Evolutionary conservation across 2,113 vertebrate species (phyloP).

Genomic region (Tenrec ecaudatus): DNA sequence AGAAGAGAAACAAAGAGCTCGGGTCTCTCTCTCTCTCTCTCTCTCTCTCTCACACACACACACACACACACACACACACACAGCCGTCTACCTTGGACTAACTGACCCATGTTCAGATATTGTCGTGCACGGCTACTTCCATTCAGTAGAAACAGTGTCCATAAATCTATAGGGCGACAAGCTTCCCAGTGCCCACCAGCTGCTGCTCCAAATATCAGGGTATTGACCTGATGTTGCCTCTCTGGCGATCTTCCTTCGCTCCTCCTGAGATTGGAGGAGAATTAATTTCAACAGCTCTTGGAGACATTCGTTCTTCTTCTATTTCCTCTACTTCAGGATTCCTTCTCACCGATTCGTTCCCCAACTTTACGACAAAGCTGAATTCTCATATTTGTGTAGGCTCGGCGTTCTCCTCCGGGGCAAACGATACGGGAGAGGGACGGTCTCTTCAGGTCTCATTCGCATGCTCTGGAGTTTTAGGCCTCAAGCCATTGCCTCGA

Average conservation of each 20-base stretch:
- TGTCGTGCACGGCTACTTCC: not conserved
- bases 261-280: no score
- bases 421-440: not conserved
- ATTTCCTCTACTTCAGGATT: no score
- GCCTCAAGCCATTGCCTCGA: not conserved
- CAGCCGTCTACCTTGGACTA: not conserved
- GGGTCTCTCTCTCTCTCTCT: no score
- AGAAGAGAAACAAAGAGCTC: conserved; percentile 35
- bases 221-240: not conserved
- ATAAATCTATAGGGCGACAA: conserved; percentile 24
- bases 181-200: not conserved
- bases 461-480: not conserved
- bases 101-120: conserved; percentile 25
- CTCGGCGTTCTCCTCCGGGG: not conserved
- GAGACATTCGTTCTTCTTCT: no score
- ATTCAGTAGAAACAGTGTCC: conserved; percentile 2
- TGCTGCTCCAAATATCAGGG: not conserved
- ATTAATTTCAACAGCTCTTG: no score
- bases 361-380: no score
- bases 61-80: conserved; percentile 37
- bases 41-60: no score
- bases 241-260: no score
- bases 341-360: no score
- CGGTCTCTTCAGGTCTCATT: not conserved
- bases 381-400: no score